These are phyloP conservation scores for Adrianichthys oophorus DNA, from an alignment of 2,797 vertebrate genomes.

Conservation along the genomic window DNA sequence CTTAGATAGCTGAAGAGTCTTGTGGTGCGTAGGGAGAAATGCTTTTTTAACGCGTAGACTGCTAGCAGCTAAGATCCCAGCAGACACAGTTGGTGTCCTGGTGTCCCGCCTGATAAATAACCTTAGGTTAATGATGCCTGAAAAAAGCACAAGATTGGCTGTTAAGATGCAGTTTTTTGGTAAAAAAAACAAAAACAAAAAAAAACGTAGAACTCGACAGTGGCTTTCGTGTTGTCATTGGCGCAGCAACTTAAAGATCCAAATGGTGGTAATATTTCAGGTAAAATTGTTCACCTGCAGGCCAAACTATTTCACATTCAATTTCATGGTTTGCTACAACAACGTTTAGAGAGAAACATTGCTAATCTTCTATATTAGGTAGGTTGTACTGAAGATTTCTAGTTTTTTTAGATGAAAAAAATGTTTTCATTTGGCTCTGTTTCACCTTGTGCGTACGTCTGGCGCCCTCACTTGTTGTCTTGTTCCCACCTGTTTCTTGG, in stretches of 20 bases:
- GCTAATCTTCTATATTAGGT: too few species aligned
- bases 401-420: too few species aligned
- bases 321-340: too few species aligned
- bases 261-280: too few species aligned
- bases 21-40: slow-evolving; percentile 9
- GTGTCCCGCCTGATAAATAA: slow-evolving; percentile 25
- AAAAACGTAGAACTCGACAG: too few species aligned
- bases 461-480: background rate
- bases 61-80: slow-evolving; percentile 26
- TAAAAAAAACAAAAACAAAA: too few species aligned
- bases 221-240: too few species aligned
- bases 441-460: background rate
- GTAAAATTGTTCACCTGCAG: too few species aligned
- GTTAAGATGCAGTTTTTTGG: slow-evolving; percentile 1
- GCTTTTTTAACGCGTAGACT: slow-evolving; percentile 5
- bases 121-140: slow-evolving; percentile 9
- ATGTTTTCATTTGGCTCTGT: background rate
- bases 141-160: slow-evolving; percentile 14
- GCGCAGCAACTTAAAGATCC: too few species aligned
- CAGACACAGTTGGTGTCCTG: slow-evolving; percentile 22
- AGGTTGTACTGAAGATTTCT: too few species aligned
- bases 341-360: too few species aligned
- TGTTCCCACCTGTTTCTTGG: background rate
- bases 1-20: slow-evolving; percentile 7
- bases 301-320: too few species aligned